phyloP scores from a whole-genome alignment of 2,888 invertebrate species.

The Urechis unicinctus region DNA sequence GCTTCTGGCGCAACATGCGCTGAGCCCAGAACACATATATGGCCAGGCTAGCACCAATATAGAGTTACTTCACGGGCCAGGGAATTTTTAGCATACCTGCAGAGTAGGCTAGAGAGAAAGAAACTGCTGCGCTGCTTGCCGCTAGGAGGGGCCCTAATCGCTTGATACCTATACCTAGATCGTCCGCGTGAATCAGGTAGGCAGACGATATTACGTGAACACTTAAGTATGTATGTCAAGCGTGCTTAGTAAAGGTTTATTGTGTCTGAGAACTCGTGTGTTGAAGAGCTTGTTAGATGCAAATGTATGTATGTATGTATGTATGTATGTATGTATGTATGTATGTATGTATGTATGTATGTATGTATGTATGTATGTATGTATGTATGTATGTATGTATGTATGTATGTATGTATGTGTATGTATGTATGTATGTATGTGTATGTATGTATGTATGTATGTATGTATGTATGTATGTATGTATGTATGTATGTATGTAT shows the following conservation, averaged over 20 bases:
- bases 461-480: slow-evolving; percentile 2
- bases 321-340: too few species aligned
- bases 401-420: not conserved
- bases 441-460: slow-evolving; percentile 4
- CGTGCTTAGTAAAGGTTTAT: too few species aligned
- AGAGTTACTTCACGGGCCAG: slow-evolving; percentile 2
- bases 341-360: not conserved
- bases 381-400: not conserved
- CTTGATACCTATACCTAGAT: too few species aligned
- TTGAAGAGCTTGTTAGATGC: too few species aligned
- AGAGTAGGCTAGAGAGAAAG: not conserved
- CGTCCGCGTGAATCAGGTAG: too few species aligned
- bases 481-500: slow-evolving; percentile 1
- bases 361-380: not conserved
- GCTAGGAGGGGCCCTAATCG: too few species aligned
- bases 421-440: slow-evolving; percentile 2
- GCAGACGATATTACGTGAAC: too few species aligned
- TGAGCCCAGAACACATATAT: too few species aligned
- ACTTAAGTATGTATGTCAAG: not conserved
- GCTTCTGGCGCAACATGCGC: too few species aligned
- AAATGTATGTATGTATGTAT: too few species aligned
- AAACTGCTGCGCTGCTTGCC: not conserved
- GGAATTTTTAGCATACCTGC: slow-evolving; percentile 11
- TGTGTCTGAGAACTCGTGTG: too few species aligned
- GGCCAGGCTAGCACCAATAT: slow-evolving; percentile 1